Conservation (phyloP, 2,888 invertebrate species). For the Leptinotarsa tumamoca region DNA sequence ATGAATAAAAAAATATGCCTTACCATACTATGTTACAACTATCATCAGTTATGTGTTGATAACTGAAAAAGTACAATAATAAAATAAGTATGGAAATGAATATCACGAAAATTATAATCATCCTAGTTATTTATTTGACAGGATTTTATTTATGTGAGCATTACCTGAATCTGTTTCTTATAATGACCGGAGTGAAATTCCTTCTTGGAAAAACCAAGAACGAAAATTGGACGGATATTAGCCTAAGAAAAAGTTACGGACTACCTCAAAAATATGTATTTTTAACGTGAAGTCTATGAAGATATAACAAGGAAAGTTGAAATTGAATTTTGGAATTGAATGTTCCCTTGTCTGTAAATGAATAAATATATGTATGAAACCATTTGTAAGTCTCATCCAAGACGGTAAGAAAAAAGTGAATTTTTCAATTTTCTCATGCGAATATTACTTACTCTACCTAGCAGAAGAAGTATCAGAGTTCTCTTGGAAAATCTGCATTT, state of each 20-base stretch:
- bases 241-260: background rate
- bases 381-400: too few relatives aligned
- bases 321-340: too few relatives aligned
- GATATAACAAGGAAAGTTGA: background rate
- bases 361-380: too few relatives aligned
- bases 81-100: background rate
- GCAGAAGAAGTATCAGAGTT: too few relatives aligned
- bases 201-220: background rate
- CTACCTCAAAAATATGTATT: background rate
- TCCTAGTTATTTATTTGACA: background rate
- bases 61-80: too few relatives aligned
- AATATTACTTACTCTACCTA: too few relatives aligned
- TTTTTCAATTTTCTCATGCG: too few relatives aligned
- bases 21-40: too few relatives aligned
- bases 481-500: too few relatives aligned
- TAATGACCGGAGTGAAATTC: background rate
- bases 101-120: background rate
- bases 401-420: too few relatives aligned
- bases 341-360: too few relatives aligned
- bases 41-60: too few relatives aligned
- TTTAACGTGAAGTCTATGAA: background rate
- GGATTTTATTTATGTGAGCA: conserved; percentile 1
- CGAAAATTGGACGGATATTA: background rate
- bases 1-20: background rate
- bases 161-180: background rate